These are phyloP conservation scores for Cotesia chilonis DNA, from an alignment of 1,140 invertebrate species.

Conservation along the genomic window DNA sequence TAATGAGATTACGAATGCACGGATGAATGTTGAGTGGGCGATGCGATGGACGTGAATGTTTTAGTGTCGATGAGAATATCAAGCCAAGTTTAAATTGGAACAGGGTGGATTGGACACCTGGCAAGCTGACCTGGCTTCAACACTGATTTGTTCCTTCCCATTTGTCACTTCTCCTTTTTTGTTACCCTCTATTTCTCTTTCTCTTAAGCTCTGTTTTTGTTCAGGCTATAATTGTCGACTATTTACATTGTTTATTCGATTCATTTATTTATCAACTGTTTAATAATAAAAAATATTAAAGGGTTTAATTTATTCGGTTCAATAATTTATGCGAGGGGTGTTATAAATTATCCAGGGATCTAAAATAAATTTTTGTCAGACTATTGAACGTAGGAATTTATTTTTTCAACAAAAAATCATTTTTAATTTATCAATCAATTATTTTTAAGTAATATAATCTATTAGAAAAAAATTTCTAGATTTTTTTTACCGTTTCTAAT, in stretches of 20 bases:
- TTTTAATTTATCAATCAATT: too few species aligned
- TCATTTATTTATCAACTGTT: too few species aligned
- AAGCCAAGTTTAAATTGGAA: conserved; percentile 32
- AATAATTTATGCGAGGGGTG: too few species aligned
- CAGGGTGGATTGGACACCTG: conserved; percentile 28
- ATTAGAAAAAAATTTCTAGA: too few species aligned
- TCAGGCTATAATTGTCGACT: neutral
- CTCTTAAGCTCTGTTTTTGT: conserved; percentile 5
- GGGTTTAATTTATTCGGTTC: too few species aligned
- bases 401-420: too few species aligned
- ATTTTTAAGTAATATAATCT: too few species aligned
- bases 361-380: too few species aligned
- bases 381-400: too few species aligned
- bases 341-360: too few species aligned
- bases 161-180: neutral
- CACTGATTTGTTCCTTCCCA: conserved; percentile 11
- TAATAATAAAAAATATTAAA: too few species aligned
- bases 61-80: conserved; percentile 26
- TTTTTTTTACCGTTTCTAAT: too few species aligned
- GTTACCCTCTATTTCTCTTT: conserved; percentile 7
- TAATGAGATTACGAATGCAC: neutral
- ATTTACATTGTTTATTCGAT: neutral
- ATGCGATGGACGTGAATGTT: neutral
- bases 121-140: conserved; percentile 16
- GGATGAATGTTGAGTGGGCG: neutral